Percentiles rank a stretch among this genome's conserved stretches.
phyloP scores from a whole-genome alignment of 53 echinoderm and acorn worm genomes.

The Patiria pectinifera region DNA sequence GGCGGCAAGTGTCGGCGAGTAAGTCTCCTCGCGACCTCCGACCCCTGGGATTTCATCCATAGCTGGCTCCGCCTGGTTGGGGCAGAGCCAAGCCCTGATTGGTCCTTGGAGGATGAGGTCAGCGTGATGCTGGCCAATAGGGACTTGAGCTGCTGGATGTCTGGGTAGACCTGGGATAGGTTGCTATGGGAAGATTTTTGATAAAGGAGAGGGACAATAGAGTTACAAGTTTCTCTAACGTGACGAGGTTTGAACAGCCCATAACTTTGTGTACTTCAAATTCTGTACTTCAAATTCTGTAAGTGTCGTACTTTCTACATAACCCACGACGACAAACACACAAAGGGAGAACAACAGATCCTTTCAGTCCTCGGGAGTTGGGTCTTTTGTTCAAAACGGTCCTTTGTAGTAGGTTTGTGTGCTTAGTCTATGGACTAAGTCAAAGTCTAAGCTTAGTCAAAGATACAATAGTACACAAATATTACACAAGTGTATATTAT shows the following conservation, averaged over 20 bases:
- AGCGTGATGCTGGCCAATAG: slow-evolving; percentile 86
- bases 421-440: too few relatives aligned
- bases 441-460: too few relatives aligned
- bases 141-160: slow-evolving; percentile 80
- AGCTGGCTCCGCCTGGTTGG: slow-evolving; percentile 23
- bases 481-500: background rate
- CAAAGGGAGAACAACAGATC: too few relatives aligned
- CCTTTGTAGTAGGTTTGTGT: too few relatives aligned
- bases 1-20: slow-evolving; percentile 75
- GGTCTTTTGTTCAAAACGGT: too few relatives aligned
- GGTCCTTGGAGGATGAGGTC: slow-evolving; percentile 79
- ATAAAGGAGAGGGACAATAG: background rate
- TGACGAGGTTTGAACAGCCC: background rate
- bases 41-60: slow-evolving; percentile 92
- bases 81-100: slow-evolving; percentile 60
- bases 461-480: background rate
- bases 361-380: too few relatives aligned
- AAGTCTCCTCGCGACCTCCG: slow-evolving; percentile 85
- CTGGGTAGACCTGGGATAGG: slow-evolving; percentile 79
- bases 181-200: slow-evolving; percentile 34
- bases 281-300: too few relatives aligned
- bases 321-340: too few relatives aligned
- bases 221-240: background rate
- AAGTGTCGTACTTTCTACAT: too few relatives aligned
- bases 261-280: background rate